Conservation (phyloP, 2,797 vertebrate genomes). For the Rallus crepitans region DNA sequence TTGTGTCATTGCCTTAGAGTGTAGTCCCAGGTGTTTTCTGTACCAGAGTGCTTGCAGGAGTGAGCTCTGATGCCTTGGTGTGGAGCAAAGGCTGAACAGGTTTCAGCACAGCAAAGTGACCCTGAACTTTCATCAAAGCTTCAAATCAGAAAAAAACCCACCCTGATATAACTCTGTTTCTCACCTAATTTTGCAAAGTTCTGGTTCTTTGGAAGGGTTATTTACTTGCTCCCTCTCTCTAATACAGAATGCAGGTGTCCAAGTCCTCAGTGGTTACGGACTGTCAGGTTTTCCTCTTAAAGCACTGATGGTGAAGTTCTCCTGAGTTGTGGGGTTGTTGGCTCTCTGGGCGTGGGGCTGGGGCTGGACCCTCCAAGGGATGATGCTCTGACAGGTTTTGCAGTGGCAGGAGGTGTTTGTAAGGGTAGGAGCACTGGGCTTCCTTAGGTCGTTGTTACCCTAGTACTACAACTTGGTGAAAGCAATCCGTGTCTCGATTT, state of each 20-base stretch:
- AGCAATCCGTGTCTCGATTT: neutral
- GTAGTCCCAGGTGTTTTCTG: neutral
- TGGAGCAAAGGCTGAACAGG: neutral
- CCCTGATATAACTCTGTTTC: rapidly evolving
- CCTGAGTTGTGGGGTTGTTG: neutral
- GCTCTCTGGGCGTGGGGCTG: neutral
- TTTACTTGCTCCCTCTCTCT: neutral
- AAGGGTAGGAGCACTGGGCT: neutral
- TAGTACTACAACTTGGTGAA: neutral
- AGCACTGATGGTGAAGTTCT: rapidly evolving
- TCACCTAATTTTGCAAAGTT: neutral
- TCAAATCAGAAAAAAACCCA: neutral
- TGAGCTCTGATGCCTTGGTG: neutral
- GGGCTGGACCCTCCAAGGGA: rapidly evolving
- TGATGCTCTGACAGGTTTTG: neutral
- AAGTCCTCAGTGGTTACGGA: rapidly evolving
- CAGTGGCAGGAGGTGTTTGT: neutral
- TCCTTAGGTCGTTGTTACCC: neutral
- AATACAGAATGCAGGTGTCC: rapidly evolving
- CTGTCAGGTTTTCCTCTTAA: neutral
- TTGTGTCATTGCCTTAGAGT: neutral
- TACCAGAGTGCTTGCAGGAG: neutral
- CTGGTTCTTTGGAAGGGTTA: neutral
- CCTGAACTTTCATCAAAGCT: neutral
- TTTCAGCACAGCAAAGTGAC: neutral